Conservation (phyloP, 2,113 vertebrate species). For the Xiphias gladius region DNA sequence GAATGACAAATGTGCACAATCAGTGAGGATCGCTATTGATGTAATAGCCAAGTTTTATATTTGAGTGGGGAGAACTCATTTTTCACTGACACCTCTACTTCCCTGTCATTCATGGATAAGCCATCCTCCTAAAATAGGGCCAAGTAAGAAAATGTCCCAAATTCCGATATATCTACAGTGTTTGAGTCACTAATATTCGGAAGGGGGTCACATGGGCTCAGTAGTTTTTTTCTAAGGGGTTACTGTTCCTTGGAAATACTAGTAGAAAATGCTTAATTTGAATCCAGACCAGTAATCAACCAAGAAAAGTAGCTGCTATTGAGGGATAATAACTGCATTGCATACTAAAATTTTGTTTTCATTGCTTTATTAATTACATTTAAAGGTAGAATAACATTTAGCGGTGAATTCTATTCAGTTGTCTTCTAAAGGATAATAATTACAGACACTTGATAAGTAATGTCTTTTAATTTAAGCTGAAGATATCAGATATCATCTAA, state of each 20-base stretch:
- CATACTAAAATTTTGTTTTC: not conserved
- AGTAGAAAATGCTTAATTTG: not conserved
- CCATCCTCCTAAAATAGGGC: slow-evolving; percentile 28
- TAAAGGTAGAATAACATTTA: not conserved
- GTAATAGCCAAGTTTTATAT: slow-evolving; percentile 63
- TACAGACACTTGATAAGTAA: not conserved
- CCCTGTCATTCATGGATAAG: slow-evolving; percentile 52
- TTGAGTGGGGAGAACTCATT: slow-evolving; percentile 56
- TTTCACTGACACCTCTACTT: slow-evolving; percentile 69
- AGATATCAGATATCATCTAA: no score
- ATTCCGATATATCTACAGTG: slow-evolving; percentile 12
- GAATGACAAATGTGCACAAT: slow-evolving; percentile 71
- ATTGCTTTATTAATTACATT: no score
- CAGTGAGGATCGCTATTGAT: slow-evolving; percentile 45
- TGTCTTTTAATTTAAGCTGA: no score
- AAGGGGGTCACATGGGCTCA: slow-evolving; percentile 1
- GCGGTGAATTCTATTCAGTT: no score
- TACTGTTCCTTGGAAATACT: not conserved
- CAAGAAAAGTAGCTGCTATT: not conserved
- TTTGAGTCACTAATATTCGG: not conserved
- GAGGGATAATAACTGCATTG: not conserved
- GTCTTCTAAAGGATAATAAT: not conserved
- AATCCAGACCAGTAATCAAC: not conserved
- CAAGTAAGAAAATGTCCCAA: slow-evolving; percentile 34
- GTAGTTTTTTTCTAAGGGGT: not conserved